Evolutionary conservation across 2,888 invertebrate species (phyloP).

Genomic region (Norana najaformis): DNA sequence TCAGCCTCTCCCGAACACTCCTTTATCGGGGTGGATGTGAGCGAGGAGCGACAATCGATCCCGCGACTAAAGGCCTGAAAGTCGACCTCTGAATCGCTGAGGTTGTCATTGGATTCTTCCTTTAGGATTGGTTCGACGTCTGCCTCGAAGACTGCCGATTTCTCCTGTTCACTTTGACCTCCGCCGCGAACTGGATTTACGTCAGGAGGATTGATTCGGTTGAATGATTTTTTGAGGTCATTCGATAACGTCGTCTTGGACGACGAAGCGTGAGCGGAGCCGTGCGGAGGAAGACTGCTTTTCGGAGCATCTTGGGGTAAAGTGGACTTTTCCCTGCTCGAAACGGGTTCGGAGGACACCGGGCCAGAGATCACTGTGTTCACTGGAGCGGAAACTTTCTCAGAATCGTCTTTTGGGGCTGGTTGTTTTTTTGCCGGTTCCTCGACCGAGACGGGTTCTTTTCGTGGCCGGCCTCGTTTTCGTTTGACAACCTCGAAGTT

Average conservation of each 20-base stretch:
- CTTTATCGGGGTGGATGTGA: conserved; percentile 34
- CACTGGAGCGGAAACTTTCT: neutral
- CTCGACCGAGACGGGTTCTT: neutral
- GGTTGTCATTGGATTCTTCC: neutral
- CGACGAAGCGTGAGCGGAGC: neutral
- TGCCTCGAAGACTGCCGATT: neutral
- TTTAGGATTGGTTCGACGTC: conserved; percentile 1
- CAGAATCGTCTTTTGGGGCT: neutral
- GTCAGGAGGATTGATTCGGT: neutral
- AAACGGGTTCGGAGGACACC: neutral
- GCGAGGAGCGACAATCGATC: conserved; percentile 8
- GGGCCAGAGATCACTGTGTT: neutral
- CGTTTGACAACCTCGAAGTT: conserved; percentile 18
- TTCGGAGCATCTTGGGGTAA: neutral
- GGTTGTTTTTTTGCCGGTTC: neutral
- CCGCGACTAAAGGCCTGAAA: neutral
- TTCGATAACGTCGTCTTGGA: neutral
- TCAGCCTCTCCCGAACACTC: neutral
- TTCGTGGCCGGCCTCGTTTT: conserved; percentile 23
- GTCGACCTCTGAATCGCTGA: neutral
- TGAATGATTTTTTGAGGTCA: neutral
- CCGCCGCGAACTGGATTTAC: neutral
- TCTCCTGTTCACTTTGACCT: neutral
- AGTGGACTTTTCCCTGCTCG: neutral
- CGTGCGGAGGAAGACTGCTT: neutral